Base-by-base conservation (phyloP, 2,797 vertebrate species). In the Poeciliopsis presidionis region DNA sequence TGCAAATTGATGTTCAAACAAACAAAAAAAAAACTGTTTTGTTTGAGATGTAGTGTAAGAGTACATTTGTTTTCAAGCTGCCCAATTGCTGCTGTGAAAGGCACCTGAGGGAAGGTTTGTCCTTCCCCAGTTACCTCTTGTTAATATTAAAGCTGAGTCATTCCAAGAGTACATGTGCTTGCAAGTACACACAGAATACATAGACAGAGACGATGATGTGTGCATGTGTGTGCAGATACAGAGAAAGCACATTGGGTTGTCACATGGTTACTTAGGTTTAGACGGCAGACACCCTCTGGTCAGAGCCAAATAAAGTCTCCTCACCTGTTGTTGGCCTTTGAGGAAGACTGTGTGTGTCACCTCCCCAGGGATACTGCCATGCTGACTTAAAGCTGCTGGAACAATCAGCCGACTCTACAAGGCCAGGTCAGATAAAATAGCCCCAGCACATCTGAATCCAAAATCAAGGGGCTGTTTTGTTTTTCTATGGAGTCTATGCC, bases 321-420 rank as follows among this genome's bases (percentile, higher is more conserved):
- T 94, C 93, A 95, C 95, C 94, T 94, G 94, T 94, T 93, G 87
- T 78, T 85, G 90, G 91, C 88, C 89, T 92, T 90, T 93, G 90
- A 93, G 90, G 86, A 86, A 92, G 85, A 94, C 85, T 82, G 80
- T 87, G 84, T 91, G 88, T 92, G 92, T 93, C 93, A 93, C 75
- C 76, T 92, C 93, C 93, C 90, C 43, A 85, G 88, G 93, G 91
- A 76, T 77, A 80, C 28, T 94, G 94, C 87, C 94, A 92, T 3
- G 79, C 79, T 84, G 81, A 90, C 84, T 94, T 91, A 93, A 83
- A 89, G 84, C 87, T 30, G 69, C 84, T 85, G 87, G 74, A 92
- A 92, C 91, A 87, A 85, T 91, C 89, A 92, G 88, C 79, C 77
- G 79, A 89, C 83, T 91, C 79, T 88, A 89, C 92, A 88, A 46